Base-by-base conservation (phyloP, 2,888 invertebrate genomes). In the Drosophila falleni region DNA sequence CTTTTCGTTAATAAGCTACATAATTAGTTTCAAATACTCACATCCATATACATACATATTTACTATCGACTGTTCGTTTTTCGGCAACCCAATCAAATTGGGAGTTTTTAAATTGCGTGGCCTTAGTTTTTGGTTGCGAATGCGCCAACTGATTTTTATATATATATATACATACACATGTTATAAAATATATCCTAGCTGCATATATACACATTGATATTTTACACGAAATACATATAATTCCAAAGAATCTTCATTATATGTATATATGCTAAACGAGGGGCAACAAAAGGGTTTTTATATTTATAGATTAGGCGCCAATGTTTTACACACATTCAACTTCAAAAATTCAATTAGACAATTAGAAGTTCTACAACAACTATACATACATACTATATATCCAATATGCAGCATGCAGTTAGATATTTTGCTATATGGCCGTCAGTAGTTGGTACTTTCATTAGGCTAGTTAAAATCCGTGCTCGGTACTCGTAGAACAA, bases 241-340 rank as follows among this genome's bases (percentile, higher is more conserved):
- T 78, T 73, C 78, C 78, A 86, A 74, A 73, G 77, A 76, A 78
- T 86, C 73, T 78, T 74, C 69, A 78, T 55, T 51, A 51, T 41
- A 50, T 47, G 60, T 33, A 73, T 55, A 29, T 39, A 11, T 44
- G 55, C 46, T 51, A 61, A 44, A 13, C 35, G 44, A 37, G 42
- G 15, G 31, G 23, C 39, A 55, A 39, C 51, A 10, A 58, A 47
- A 47, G 23, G 31, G 62, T 60, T 55, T 55, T 41, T 59, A 47
- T 53, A 39, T 35, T 39, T 55, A 33, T 53, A 59, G 23, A 62
- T 59, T 56, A 70, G 71, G 37, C 42, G 59, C 42, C 31, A 35
- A 54, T 53, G 13, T 78, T 71, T 75, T 67, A 58, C 47, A 59
- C 39, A 55, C 35, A 55, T 56, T 47, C 26, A 66, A 63, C 8